Conservation (phyloP, 2,113 vertebrate genomes). For the Rhineura floridana region DNA sequence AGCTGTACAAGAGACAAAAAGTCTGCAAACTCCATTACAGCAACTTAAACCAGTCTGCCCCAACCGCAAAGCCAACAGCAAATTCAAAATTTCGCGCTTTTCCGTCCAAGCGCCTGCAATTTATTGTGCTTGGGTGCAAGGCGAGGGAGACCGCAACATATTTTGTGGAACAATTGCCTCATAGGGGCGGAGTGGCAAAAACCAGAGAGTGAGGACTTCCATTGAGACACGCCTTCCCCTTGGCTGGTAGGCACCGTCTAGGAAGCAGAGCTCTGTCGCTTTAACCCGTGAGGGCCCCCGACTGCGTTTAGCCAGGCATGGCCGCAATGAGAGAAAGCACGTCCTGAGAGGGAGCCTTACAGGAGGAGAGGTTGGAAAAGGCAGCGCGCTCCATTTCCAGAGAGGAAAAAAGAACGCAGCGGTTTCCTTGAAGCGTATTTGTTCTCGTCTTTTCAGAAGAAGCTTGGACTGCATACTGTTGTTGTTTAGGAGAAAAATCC, state of each 20-base stretch:
- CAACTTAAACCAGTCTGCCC: too few species aligned
- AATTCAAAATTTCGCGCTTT: too few species aligned
- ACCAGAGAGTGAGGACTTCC: too few species aligned
- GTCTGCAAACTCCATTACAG: too few species aligned
- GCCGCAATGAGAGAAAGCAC: neutral
- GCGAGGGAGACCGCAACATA: too few species aligned
- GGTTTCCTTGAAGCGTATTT: neutral
- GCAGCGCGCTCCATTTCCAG: neutral
- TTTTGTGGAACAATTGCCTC: too few species aligned
- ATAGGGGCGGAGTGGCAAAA: too few species aligned
- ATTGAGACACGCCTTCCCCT: neutral
- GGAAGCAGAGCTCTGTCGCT: neutral
- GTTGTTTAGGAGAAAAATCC: neutral
- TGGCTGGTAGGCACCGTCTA: neutral
- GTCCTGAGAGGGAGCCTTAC: neutral
- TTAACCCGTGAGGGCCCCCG: neutral
- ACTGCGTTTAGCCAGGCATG: neutral
- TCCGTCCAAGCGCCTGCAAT: too few species aligned
- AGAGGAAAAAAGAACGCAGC: neutral
- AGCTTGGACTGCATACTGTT: too few species aligned
- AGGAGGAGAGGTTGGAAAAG: neutral
- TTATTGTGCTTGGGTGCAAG: too few species aligned
- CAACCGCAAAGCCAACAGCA: too few species aligned
- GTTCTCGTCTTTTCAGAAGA: neutral
- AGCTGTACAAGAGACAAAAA: too few species aligned